Percentiles rank a stretch among this genome's conserved stretches.
phyloP scores from a whole-genome alignment of 2,113 vertebrate species.

The Ciconia maguari region DNA sequence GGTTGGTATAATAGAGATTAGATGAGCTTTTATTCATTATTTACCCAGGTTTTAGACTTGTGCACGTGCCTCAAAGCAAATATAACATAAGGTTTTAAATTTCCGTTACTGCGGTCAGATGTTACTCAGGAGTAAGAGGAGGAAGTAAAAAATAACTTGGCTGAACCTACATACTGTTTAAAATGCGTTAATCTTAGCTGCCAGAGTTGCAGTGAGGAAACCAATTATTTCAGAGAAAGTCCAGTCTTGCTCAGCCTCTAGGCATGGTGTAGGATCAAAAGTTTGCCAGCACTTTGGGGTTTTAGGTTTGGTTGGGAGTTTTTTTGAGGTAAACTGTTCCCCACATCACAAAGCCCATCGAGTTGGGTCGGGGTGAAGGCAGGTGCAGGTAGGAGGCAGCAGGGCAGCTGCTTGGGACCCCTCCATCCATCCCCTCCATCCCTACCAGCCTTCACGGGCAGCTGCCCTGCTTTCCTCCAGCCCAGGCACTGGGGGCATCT shows the following conservation, averaged over 20 bases:
- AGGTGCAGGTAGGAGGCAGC: background rate
- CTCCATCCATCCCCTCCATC: background rate
- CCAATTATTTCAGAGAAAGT: background rate
- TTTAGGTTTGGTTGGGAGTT: background rate
- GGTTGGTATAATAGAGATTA: background rate
- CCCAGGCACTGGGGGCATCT: accelerated
- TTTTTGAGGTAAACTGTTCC: background rate
- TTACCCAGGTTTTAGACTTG: background rate
- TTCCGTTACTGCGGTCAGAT: background rate
- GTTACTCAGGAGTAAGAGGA: constrained; percentile 16
- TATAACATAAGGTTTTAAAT: background rate
- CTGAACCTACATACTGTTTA: background rate
- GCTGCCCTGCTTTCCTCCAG: accelerated
- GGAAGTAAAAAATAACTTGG: constrained; percentile 34
- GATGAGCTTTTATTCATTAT: background rate
- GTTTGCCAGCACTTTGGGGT: background rate
- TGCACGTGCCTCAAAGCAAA: background rate
- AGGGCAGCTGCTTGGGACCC: background rate
- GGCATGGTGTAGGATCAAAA: background rate
- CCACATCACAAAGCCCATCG: background rate
- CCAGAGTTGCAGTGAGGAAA: background rate
- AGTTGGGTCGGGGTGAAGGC: background rate
- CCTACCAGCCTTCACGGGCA: background rate
- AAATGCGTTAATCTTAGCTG: background rate
- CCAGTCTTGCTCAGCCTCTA: background rate